Percentiles rank a stretch among this genome's conserved stretches.
These are phyloP conservation scores for Lordiphosa fenestrarum DNA, from an alignment of 2,888 invertebrate genomes.

Conservation along the genomic window DNA sequence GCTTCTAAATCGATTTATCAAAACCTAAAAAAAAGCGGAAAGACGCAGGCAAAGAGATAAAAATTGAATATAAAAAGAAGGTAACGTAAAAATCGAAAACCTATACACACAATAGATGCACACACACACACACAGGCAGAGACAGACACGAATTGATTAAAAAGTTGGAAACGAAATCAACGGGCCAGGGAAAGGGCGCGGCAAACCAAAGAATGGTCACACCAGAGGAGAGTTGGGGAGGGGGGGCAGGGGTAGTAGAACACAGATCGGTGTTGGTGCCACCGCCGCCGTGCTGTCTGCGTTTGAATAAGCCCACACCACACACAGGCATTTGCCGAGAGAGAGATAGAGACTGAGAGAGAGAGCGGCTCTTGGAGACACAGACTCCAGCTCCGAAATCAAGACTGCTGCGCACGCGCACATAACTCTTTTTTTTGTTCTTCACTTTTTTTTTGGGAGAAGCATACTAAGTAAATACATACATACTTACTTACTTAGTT, in stretches of 20 bases:
- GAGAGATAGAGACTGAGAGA: constrained; percentile 2
- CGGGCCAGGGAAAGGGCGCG: constrained; percentile 39
- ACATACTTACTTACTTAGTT: not conserved
- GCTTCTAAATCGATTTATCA: constrained; percentile 75
- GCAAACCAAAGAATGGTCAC: constrained; percentile 11
- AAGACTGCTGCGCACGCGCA: constrained; percentile 8
- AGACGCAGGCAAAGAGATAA: constrained; percentile 73
- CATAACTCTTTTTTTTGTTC: not conserved
- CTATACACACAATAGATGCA: constrained; percentile 65
- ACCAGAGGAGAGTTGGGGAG: not conserved
- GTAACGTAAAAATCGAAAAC: constrained; percentile 72
- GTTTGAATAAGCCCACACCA: constrained; percentile 62
- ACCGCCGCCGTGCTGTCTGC: constrained; percentile 71
- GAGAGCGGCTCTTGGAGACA: constrained; percentile 27
- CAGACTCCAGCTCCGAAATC: constrained; percentile 5
- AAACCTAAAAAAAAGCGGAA: constrained; percentile 66
- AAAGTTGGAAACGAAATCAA: constrained; percentile 48
- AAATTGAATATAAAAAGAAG: constrained; percentile 72
- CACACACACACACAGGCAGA: constrained; percentile 42
- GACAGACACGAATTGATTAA: constrained; percentile 65
- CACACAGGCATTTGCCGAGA: constrained; percentile 34
- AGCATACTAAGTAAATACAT: constrained; percentile 3
- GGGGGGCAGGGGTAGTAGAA: not conserved
- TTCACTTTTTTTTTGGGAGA: constrained; percentile 1
- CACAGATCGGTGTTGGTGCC: constrained; percentile 25